Evolutionary conservation across 2,113 vertebrate genomes (phyloP).

Genomic region (Phrynosoma blainvillii): DNA sequence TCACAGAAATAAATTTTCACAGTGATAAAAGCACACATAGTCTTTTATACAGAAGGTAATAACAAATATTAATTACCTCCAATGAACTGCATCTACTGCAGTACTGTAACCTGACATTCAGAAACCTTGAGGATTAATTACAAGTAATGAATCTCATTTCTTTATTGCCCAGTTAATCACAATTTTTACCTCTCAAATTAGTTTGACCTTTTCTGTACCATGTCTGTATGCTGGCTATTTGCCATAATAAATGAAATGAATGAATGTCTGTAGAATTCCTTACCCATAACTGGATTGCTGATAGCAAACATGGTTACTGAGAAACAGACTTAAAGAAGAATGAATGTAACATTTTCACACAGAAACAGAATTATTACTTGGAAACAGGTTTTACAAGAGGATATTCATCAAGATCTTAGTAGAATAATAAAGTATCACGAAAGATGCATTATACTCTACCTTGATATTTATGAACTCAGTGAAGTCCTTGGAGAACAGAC

Average conservation of each 20-base stretch:
- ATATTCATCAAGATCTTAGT: background rate
- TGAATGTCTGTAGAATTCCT: slow-evolving; percentile 47
- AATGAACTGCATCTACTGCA: slow-evolving; percentile 45
- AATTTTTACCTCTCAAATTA: slow-evolving; percentile 61
- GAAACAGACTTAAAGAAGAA: slow-evolving; percentile 17
- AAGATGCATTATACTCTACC: slow-evolving; percentile 19
- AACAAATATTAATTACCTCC: slow-evolving; percentile 66
- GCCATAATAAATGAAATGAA: too few species aligned
- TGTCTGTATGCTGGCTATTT: background rate
- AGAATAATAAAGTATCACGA: slow-evolving; percentile 41
- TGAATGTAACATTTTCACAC: slow-evolving; percentile 8
- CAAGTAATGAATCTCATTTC: slow-evolving; percentile 66
- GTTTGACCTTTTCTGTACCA: slow-evolving; percentile 67
- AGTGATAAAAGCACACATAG: slow-evolving; percentile 26
- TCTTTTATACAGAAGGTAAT: slow-evolving; percentile 50
- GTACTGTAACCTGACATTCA: slow-evolving; percentile 66
- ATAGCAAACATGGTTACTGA: slow-evolving; percentile 39
- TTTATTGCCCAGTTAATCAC: slow-evolving; percentile 60
- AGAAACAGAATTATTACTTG: background rate
- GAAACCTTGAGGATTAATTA: slow-evolving; percentile 72
- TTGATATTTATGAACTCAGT: slow-evolving; percentile 50
- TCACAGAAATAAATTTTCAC: slow-evolving; percentile 35
- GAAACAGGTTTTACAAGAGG: background rate
- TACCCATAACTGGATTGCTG: slow-evolving; percentile 45
- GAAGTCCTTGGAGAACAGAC: slow-evolving; percentile 7